Evolutionary conservation across 2,888 invertebrate species (phyloP).

Genomic region (Pammene fasciana): DNA sequence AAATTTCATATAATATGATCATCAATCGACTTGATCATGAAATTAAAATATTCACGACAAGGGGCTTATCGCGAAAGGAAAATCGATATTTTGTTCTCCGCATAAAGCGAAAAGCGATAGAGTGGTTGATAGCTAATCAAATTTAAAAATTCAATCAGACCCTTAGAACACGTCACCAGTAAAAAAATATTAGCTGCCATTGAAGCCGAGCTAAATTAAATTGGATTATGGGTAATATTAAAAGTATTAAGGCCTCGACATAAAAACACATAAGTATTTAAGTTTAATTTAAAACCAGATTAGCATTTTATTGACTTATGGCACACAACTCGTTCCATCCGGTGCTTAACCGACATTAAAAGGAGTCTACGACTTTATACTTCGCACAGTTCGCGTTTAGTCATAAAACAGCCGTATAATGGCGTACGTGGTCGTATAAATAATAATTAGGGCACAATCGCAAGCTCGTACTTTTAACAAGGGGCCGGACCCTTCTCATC

Average conservation of each 20-base stretch:
- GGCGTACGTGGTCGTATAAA: constrained; percentile 48
- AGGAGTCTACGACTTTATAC: constrained; percentile 25
- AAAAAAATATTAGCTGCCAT: too few species aligned
- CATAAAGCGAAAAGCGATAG: too few species aligned
- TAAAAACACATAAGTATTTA: neutral
- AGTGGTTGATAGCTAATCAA: too few species aligned
- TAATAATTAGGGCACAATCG: constrained; percentile 59
- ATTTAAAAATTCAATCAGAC: too few species aligned
- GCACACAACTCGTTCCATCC: constrained; percentile 27
- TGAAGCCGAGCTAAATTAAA: neutral
- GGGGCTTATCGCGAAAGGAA: too few species aligned
- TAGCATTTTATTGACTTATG: constrained; percentile 35
- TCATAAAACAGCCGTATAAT: constrained; percentile 42
- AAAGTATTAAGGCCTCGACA: neutral
- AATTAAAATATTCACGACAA: too few species aligned
- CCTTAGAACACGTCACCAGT: too few species aligned
- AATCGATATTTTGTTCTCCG: too few species aligned
- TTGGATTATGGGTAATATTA: neutral
- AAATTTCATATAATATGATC: too few species aligned
- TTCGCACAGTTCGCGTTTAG: constrained; percentile 38
- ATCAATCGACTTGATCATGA: too few species aligned
- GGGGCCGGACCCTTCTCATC: constrained; percentile 62
- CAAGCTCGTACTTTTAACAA: constrained; percentile 45
- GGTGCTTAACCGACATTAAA: constrained; percentile 29
- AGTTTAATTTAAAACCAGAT: constrained; percentile 20